Percentiles rank a stretch among this genome's conserved stretches.
Conservation (phyloP, 2,113 vertebrate species). For the Ramphastos sulfuratus region DNA sequence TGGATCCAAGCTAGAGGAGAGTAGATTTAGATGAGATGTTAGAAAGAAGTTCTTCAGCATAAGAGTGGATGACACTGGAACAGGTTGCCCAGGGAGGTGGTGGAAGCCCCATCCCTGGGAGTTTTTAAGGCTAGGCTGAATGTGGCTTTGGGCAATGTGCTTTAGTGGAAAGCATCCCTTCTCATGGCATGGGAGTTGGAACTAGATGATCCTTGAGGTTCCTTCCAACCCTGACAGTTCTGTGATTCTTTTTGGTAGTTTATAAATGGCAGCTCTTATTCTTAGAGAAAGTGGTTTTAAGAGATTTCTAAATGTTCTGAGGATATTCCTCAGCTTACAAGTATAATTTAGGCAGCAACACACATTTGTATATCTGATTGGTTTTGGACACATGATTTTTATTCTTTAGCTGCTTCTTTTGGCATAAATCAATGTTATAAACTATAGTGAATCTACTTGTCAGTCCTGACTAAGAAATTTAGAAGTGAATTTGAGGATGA, state of each 20-base stretch:
- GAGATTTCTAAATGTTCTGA: neutral
- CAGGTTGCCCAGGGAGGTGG: no score
- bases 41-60: no score
- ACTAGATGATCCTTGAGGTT: no score
- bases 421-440: neutral
- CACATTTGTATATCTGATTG: neutral
- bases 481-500: neutral
- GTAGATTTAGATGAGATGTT: no score
- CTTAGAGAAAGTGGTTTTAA: neutral
- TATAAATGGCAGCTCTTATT: neutral
- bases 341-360: neutral
- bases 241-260: neutral
- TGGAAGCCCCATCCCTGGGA: no score
- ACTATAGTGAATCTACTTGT: neutral
- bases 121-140: no score
- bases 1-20: no score
- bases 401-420: neutral
- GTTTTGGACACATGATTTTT: neutral
- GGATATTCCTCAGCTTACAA: neutral
- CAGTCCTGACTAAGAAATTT: neutral
- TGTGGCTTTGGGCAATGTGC: no score
- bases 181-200: no score
- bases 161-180: no score
- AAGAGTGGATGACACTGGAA: no score
- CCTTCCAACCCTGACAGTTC: no score